Conservation (phyloP, 2,797 vertebrate species). For the Echeneis naucrates region DNA sequence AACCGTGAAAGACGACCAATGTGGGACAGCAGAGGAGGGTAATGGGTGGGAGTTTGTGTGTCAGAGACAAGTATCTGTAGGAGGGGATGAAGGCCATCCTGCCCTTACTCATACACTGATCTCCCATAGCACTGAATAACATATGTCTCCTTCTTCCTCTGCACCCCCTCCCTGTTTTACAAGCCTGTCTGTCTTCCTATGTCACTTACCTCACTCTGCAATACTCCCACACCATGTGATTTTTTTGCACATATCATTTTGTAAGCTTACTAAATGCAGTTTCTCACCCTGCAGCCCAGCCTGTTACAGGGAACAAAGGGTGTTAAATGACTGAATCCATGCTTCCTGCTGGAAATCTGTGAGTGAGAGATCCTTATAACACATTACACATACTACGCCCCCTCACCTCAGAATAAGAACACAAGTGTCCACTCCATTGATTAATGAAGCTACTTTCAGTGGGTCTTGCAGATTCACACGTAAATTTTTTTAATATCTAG, state of each 20-base stretch:
- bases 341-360: constrained; percentile 80
- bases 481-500: background rate
- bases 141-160: constrained; percentile 12
- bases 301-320: constrained; percentile 64
- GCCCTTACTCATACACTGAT: constrained; percentile 35
- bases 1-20: constrained; percentile 52
- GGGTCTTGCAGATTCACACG: background rate
- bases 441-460: background rate
- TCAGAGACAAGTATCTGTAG: constrained; percentile 59
- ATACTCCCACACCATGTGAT: background rate
- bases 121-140: constrained; percentile 35
- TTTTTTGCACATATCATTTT: constrained; percentile 17
- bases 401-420: constrained; percentile 4
- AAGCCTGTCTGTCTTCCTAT: constrained; percentile 1
- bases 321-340: constrained; percentile 81
- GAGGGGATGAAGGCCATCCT: constrained; percentile 63
- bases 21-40: constrained; percentile 57
- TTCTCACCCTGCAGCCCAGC: constrained; percentile 68
- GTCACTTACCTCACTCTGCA: constrained; percentile 4
- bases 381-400: constrained; percentile 11
- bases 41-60: constrained; percentile 60
- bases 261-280: constrained; percentile 48
- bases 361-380: constrained; percentile 62
- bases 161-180: constrained; percentile 19
- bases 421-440: background rate